Evolutionary conservation across 2,888 invertebrate genomes (phyloP), one percentile per base, ranked within the genome.

Genomic region (Archips xylosteana): DNA sequence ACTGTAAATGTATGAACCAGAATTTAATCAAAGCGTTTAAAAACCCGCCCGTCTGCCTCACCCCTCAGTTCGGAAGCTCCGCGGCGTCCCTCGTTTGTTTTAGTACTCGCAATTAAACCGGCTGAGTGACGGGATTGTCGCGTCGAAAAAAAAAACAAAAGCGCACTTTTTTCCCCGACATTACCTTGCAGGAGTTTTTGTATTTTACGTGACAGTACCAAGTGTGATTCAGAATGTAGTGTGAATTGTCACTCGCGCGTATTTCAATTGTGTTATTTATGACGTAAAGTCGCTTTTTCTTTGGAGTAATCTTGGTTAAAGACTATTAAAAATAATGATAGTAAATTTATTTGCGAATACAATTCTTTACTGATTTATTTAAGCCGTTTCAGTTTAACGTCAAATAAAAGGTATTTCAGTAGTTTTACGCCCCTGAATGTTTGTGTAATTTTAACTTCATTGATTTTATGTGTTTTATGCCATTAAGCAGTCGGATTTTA

Each of bases 71-170:
- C 82, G 79, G 79, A 80, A 80, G 77, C 79, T 80, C 80, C 79
- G 81, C 82, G 79, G 81, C 85, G 78, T 81, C 84, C 87, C 90
- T 88, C 90, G 90, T 91, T 92, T 92, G 92, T 92, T 91, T 91
- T 89, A 90, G 89, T 87, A 86, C 89, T 92, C 87, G 92, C 93
- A 94, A 93, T 94, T 94, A 94, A 92, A 87, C 87, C 87, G 90
- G 87, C 90, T 91, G 93, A 93, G 92, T 92, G 92, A 91, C 89
- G 87, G 87, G 90, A 92, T 92, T 94, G 92, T 93, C 92, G 75
- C 86, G 83, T 82, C 80, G 80, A 78, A 80, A 81, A 78, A 78
- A 77, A 85, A 86, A 84, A 87, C 87, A 86, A 80, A 83, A 76
- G 76, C 66, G 74, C 77, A 77, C 76, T 76, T 75, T 75, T 75